A percentile compares a stretch with the other conserved stretches of the same genome.
phyloP scores from a whole-genome alignment of 2,797 vertebrate species.

The Myotis planiceps region DNA sequence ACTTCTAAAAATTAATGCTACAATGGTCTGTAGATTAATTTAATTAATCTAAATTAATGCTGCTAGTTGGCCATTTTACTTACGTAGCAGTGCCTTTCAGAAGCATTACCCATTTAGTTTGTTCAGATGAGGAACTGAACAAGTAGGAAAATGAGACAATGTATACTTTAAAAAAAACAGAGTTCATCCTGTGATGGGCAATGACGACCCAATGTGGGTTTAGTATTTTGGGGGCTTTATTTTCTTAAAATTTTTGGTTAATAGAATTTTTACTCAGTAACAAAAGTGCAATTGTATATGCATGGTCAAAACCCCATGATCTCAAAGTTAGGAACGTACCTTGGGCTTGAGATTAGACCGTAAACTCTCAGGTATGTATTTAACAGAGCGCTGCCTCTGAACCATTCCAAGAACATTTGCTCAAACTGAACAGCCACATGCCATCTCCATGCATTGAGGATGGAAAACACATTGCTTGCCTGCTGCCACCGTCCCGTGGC shows the following conservation, averaged over 20 bases:
- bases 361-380: neutral
- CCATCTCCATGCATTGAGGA: neutral
- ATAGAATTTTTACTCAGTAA: neutral
- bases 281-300: neutral
- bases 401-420: constrained; percentile 33
- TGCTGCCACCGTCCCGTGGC: neutral
- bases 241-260: neutral
- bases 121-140: neutral
- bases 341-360: neutral
- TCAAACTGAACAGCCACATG: constrained; percentile 23
- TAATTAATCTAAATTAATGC: too few species aligned
- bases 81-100: neutral
- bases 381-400: neutral
- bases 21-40: neutral
- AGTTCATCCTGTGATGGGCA: neutral
- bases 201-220: neutral
- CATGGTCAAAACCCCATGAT: neutral
- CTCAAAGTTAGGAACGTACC: constrained; percentile 14
- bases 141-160: neutral
- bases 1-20: constrained; percentile 4
- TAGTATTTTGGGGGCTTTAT: neutral
- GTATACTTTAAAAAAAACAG: constrained; percentile 5
- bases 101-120: constrained; percentile 14
- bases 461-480: constrained; percentile 38
- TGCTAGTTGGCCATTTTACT: constrained; percentile 19